Conservation (phyloP, 1,140 invertebrate genomes). For the Cardiocondyla obscurior region DNA sequence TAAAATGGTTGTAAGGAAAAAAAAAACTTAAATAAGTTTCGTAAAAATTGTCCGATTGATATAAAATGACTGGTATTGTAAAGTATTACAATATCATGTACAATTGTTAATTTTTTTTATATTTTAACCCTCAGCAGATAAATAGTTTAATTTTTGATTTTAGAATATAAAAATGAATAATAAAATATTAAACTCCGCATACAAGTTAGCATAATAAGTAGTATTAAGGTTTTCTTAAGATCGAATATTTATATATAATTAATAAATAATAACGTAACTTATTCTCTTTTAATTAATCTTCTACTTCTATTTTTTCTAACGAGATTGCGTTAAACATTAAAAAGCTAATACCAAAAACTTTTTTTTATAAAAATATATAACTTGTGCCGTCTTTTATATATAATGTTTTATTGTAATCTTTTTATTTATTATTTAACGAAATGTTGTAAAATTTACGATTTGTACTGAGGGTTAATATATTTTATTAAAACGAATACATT, state of each 20-base stretch:
- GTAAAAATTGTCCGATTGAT: background rate
- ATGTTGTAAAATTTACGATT: background rate
- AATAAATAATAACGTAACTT: background rate
- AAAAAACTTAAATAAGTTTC: background rate
- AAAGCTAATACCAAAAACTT: background rate
- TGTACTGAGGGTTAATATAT: conserved; percentile 1
- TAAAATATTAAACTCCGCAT: background rate
- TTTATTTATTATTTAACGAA: conserved; percentile 11
- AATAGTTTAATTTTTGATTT: background rate
- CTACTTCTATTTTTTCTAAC: background rate
- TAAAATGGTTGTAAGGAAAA: background rate
- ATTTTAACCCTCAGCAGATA: conserved; percentile 14
- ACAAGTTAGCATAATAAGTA: background rate
- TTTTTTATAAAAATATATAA: background rate
- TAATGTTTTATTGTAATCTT: background rate
- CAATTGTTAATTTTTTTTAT: background rate
- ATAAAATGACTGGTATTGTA: background rate
- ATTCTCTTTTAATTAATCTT: background rate
- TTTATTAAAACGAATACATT: background rate
- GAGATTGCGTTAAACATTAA: background rate
- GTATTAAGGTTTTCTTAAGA: background rate
- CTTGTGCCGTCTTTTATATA: background rate
- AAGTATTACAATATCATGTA: background rate
- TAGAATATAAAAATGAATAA: background rate
- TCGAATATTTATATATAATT: background rate